phyloP scores from a whole-genome alignment of 2,888 invertebrate species.

The Monopis laevigella region DNA sequence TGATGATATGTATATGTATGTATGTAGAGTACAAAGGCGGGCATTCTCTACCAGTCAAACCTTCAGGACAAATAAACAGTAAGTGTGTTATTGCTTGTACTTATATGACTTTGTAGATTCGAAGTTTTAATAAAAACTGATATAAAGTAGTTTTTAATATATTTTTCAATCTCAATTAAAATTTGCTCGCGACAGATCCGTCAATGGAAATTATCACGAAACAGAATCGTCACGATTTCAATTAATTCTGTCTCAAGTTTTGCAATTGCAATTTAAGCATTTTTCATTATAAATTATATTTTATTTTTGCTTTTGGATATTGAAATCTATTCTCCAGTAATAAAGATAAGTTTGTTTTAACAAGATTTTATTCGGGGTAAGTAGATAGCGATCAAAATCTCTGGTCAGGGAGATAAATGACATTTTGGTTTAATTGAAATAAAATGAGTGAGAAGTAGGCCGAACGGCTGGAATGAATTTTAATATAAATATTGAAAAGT shows the following conservation, averaged over 20 bases:
- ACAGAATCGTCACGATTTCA: conserved; percentile 13
- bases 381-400: not conserved
- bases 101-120: no score
- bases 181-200: conserved; percentile 4
- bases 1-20: no score
- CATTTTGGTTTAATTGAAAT: not conserved
- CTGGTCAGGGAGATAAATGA: not conserved
- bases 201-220: conserved; percentile 8
- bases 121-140: conserved; percentile 1
- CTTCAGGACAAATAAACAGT: no score
- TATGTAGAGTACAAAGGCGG: no score
- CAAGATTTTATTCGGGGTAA: not conserved
- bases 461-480: no score
- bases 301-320: not conserved
- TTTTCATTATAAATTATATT: conserved; percentile 2
- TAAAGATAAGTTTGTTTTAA: no score
- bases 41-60: no score
- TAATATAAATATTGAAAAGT: no score
- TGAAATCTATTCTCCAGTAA: no score
- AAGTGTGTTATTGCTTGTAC: no score
- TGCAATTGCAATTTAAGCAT: conserved; percentile 7
- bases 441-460: no score
- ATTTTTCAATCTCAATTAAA: conserved; percentile 9
- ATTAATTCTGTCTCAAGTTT: conserved; percentile 8
- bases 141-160: no score